Evolutionary conservation across 1,140 invertebrate genomes (phyloP).

Genomic region (Macrosteles quadrilineatus): DNA sequence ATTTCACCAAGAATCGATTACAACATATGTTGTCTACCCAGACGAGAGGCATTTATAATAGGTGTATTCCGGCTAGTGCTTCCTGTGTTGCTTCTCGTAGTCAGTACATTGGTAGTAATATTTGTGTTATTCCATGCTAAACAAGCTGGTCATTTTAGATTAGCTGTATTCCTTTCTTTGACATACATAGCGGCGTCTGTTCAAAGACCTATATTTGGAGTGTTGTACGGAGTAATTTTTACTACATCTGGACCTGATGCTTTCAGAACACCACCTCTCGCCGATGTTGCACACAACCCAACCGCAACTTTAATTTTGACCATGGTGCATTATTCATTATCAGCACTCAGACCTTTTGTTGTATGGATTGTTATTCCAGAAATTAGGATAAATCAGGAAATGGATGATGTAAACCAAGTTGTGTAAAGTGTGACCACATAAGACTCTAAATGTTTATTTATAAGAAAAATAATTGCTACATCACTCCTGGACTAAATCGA

Average conservation of each 20-base stretch:
- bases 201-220: slow-evolving; percentile 19
- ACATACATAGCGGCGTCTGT: slow-evolving; percentile 12
- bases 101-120: neutral
- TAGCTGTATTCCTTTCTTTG: slow-evolving; percentile 1
- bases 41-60: slow-evolving; percentile 4
- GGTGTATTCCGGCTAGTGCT: slow-evolving; percentile 6
- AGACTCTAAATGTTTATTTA: too few relatives aligned
- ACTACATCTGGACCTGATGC: slow-evolving; percentile 10
- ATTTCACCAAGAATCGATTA: neutral
- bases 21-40: slow-evolving; percentile 18
- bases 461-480: too few relatives aligned
- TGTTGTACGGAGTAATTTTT: slow-evolving; percentile 10
- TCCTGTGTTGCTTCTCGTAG: slow-evolving; percentile 8
- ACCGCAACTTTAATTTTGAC: slow-evolving; percentile 8
- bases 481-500: too few relatives aligned
- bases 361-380: neutral
- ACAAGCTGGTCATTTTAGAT: neutral
- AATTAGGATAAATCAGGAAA: neutral
- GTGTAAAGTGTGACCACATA: too few relatives aligned
- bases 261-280: slow-evolving; percentile 28
- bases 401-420: neutral
- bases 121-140: neutral
- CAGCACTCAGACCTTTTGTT: slow-evolving; percentile 25
- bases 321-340: slow-evolving; percentile 23
- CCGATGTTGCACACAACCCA: slow-evolving; percentile 20